These are phyloP conservation scores for Hemistola chrysoprasaria DNA, from an alignment of 2,888 invertebrate species.

Conservation along the genomic window DNA sequence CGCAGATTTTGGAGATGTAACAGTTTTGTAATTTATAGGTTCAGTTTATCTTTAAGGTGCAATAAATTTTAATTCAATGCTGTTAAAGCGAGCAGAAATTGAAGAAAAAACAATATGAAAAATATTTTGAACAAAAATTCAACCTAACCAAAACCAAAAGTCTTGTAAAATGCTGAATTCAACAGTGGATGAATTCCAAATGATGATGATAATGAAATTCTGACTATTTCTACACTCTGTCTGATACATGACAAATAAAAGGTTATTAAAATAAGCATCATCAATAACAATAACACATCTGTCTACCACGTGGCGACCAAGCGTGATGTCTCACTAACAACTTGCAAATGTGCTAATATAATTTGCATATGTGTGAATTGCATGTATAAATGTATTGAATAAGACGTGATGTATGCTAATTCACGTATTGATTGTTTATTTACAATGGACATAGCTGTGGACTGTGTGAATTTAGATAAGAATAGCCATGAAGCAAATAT, in stretches of 20 bases:
- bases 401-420: conserved; percentile 30
- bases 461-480: conserved; percentile 8
- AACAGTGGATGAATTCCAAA: too few relatives aligned
- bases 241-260: too few relatives aligned
- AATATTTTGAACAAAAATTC: too few relatives aligned
- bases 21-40: neutral
- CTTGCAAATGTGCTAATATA: conserved; percentile 32
- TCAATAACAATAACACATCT: conserved; percentile 6
- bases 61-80: neutral
- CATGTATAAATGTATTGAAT: conserved; percentile 37
- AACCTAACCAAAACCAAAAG: too few relatives aligned
- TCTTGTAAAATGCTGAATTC: too few relatives aligned
- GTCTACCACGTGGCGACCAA: conserved; percentile 22
- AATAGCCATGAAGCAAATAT: too few relatives aligned
- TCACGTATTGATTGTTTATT: conserved; percentile 33
- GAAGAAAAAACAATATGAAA: too few relatives aligned
- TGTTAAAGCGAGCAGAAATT: too few relatives aligned
- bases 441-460: conserved; percentile 8
- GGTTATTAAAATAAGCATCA: neutral
- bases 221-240: too few relatives aligned
- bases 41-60: neutral
- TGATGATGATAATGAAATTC: too few relatives aligned
- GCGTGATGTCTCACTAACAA: conserved; percentile 21
- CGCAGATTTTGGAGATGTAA: conserved; percentile 1
- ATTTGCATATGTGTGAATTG: conserved; percentile 36